Evolutionary conservation across 2,113 vertebrate species (phyloP), one percentile per base, ranked within the genome.

Genomic region (Crotalus horridus): DNA sequence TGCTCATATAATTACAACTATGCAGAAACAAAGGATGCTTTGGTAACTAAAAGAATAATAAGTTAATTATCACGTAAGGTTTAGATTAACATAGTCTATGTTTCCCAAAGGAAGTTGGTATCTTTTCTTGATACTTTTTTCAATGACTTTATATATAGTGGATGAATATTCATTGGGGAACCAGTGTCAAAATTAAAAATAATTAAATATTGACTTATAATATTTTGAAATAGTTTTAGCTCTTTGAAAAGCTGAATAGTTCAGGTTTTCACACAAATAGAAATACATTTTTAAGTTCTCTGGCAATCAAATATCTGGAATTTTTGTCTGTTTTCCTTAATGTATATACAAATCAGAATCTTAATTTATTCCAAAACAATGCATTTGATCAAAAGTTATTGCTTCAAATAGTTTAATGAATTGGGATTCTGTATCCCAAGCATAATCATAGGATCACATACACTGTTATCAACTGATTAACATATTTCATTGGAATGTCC

Each of bases 1-100:
- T 87, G 33, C 69, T 86, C n/a, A 1, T 58, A 39, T 85, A 89
- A 90, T 90, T 92, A 59, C 69, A 89, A 58, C 20, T 90, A 85
- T 59, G 55, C 23, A 92, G n/a, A 88, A 55, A 89, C 64, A 46
- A 92, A 92, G 85, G 61, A 54, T 92, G 91, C 61, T 39, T 26
- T 74, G 51, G 87, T 64, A 92, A 33, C 48, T 88, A 69, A 54
- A 92, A 48, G 20, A 61, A 86, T 88, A 88, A 92, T 69, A 88
- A n/a, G 58, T 88, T 92, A 89, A 88, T 81, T 74, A 46, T 88
- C 51, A 74, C 91, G 56, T 69, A 53, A 92, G 46, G 26, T 17
- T 51, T 87, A 61, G 91, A 21, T 92, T 33, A 92, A 92, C 61
- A 88, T 24, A 55, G 21, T 12, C 39, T 58, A 13, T 58, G 13